Evolutionary conservation across 2,888 invertebrate genomes (phyloP), one percentile per base, ranked within the genome.

Genomic region (Glyphotaelius pellucidus): DNA sequence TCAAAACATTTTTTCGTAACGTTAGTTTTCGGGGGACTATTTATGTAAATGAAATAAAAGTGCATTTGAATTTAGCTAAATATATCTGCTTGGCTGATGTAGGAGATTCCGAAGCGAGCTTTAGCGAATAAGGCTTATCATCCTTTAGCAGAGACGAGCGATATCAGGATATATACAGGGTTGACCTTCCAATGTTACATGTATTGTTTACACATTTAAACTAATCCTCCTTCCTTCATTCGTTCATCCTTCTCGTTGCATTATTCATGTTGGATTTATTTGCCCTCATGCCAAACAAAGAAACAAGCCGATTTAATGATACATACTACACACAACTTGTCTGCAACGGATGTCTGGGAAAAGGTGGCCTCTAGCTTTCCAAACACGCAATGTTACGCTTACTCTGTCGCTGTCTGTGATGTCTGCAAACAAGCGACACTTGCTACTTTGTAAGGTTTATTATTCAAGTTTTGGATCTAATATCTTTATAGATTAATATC

Each of bases 131-230:
- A 89, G 88, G 88, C 35, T 89, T 89, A 80, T 35, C 19, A 80
- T 89, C 38, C 38, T 89, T 42, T 90, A 90, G 81, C 90, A 90
- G 81, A 89, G 47, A 31, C 35, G 79, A 89, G 88, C 88, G 88
- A 90, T 90, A 90, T 90, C 90, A 90, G 90, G 90, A 90, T 90
- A 47, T 90, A 90, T 79, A 89, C 90, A 90, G 90, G 90, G 90
- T 90, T 89, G 80, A 79, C 88, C 38, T 67, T 67, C 67, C 67
- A 67, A 25, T 67, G 67, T 67, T 67, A 67, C 67, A n/a, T 67
- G 67, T 67, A 67, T 67, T 67, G 67, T 67, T 67, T 67, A 67
- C 67, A 67, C 67, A 9, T 67, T 38, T 25, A 25, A 67, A 67
- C 67, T 25, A 9, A 67, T 67, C 67, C 67, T 67, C 67, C 25